These are phyloP conservation scores for Drosophila grimshawi DNA, from an alignment of 1,140 invertebrate species.

Conservation along the genomic window DNA sequence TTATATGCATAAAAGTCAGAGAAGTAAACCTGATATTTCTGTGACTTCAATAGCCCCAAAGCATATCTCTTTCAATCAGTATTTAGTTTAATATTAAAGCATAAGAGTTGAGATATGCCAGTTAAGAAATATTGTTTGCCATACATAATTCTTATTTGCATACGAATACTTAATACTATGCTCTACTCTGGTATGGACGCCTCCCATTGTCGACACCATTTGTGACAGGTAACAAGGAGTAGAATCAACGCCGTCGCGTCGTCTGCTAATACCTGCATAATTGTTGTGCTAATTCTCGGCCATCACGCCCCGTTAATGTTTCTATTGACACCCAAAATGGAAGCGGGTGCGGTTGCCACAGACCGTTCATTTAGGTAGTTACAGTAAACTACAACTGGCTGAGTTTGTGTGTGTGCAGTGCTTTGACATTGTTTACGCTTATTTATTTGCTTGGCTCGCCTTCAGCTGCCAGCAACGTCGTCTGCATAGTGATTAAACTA, in stretches of 20 bases:
- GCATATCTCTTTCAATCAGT: background rate
- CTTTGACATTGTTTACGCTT: constrained; percentile 82
- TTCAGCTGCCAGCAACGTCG: constrained; percentile 34
- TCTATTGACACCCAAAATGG: constrained; percentile 69
- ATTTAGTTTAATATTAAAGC: background rate
- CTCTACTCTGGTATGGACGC: background rate
- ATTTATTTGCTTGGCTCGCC: constrained; percentile 69
- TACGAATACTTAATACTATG: background rate
- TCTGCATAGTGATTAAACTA: constrained; percentile 82
- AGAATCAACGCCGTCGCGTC: constrained; percentile 32
- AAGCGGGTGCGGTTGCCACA: constrained; percentile 3
- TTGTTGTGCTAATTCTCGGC: constrained; percentile 77
- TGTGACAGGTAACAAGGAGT: constrained; percentile 11
- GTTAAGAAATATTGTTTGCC: constrained; percentile 5
- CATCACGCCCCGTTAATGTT: constrained; percentile 80
- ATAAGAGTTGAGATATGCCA: background rate
- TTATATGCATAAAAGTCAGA: background rate
- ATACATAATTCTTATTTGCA: constrained; percentile 16
- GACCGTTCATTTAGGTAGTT: constrained; percentile 23
- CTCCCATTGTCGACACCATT: constrained; percentile 33
- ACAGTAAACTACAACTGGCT: constrained; percentile 21
- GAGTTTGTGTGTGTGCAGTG: constrained; percentile 56
- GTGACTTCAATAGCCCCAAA: background rate
- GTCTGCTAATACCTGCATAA: constrained; percentile 76
- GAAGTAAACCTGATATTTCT: background rate